Conservation (phyloP, 2,113 vertebrate genomes). For the Nerophis lumbriciformis region DNA sequence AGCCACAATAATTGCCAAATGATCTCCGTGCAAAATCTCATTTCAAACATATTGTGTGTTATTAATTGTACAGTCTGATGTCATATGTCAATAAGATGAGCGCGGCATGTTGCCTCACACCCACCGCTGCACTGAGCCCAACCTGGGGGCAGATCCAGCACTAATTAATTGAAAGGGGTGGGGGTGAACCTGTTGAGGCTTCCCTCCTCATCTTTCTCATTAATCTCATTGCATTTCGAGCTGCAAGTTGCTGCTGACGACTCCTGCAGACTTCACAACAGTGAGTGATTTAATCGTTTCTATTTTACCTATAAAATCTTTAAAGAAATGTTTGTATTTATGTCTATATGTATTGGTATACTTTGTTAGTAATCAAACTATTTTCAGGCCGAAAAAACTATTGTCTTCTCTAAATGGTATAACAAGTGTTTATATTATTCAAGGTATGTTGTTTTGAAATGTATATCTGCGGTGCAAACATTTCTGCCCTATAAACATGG, state of each 20-base stretch:
- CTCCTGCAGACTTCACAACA: slow-evolving; percentile 13
- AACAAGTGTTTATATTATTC: no score
- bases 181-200: slow-evolving; percentile 62
- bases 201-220: slow-evolving; percentile 47
- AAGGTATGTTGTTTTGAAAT: no score
- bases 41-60: no score
- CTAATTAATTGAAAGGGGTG: slow-evolving; percentile 72
- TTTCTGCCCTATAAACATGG: slow-evolving; percentile 3
- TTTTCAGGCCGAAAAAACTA: no score
- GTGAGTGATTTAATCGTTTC: slow-evolving; percentile 44
- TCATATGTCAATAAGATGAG: background rate
- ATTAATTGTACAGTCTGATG: background rate
- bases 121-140: slow-evolving; percentile 56
- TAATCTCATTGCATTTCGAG: slow-evolving; percentile 46
- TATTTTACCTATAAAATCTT: no score
- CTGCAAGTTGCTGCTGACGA: slow-evolving; percentile 38
- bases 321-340: no score
- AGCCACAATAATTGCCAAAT: no score
- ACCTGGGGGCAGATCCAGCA: slow-evolving; percentile 63
- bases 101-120: slow-evolving; percentile 34
- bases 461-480: no score
- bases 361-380: no score
- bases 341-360: no score
- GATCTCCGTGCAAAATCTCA: no score
- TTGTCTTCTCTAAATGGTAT: no score